These are phyloP conservation scores for Caerostris extrusa DNA, from an alignment of 1,140 invertebrate species.

Conservation along the genomic window DNA sequence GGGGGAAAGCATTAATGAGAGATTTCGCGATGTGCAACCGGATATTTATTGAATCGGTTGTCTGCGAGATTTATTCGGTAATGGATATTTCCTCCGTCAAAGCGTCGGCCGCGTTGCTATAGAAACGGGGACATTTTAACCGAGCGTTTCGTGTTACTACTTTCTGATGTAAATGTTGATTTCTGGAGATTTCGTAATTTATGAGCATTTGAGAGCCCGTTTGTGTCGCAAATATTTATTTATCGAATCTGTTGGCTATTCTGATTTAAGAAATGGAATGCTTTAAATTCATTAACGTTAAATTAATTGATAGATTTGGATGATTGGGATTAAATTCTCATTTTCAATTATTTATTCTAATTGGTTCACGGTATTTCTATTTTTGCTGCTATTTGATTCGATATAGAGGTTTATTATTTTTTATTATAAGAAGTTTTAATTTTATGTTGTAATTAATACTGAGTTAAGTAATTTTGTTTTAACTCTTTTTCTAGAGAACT, in stretches of 20 bases:
- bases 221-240: background rate
- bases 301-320: no score
- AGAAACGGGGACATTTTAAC: background rate
- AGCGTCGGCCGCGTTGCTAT: background rate
- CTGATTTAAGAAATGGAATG: background rate
- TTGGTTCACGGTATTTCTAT: no score
- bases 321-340: no score
- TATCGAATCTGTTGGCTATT: background rate
- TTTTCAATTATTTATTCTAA: no score
- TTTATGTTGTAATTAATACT: no score
- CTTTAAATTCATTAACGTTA: no score
- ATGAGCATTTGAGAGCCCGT: background rate
- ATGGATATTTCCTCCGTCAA: constrained; percentile 21
- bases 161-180: background rate
- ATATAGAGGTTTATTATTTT: no score
- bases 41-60: constrained; percentile 66
- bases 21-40: background rate
- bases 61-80: constrained; percentile 44
- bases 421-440: no score
- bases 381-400: no score
- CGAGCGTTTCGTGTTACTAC: background rate
- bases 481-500: no score
- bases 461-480: no score
- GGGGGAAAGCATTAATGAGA: constrained; percentile 10
- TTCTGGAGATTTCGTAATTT: background rate